Evolutionary conservation across 2,797 vertebrate genomes (phyloP), one percentile per base, ranked within the genome.

Genomic region (Telmatherina bonti): DNA sequence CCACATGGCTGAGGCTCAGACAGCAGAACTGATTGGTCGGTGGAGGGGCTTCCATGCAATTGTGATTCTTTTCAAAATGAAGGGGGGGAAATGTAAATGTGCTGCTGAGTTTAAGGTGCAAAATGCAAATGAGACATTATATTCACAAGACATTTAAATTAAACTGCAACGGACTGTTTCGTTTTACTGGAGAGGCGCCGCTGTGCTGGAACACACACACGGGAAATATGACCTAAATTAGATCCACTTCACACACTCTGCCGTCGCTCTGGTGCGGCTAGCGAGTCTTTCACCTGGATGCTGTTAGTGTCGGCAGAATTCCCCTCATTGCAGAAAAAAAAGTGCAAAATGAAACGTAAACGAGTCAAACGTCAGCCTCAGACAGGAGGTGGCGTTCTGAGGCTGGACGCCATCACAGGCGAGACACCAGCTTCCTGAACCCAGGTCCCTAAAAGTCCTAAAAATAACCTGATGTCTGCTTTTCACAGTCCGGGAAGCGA

Each of bases 1-100:
- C 51, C 72, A 75, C 83, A 68, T 70, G 86, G 60, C 55, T 70
- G 80, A 16, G 65, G 61, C 74, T 76, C 84, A 83, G 83, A 72
- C 81, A 75, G 78, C 83, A 83, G 85, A 91, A 88, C 83, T 84
- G 85, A 89, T 90, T 90, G 87, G 89, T 52, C 4, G 51, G 56
- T 71, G 18, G 36, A 55, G 49, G 16, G 65, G 36, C 31, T 33
- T 33, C 31, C 29, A 41, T 31, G 30, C 53, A 29, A 26, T 55
- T 5, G 20, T 24, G 43, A 81, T 70, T 71, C 61, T 62, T 87
- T 80, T 68, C 79, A 67, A 60, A 79, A 70, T 84, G 79, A 29
- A 67, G 58, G 75, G 26, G 10, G 13, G 53, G 60, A 60, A 13
- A 85, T 76, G 82, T 62, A 84, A 81, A 89, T 83, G 9, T 72